Evolutionary conservation across 2,113 vertebrate genomes (phyloP).

Genomic region (Caranx melampygus): DNA sequence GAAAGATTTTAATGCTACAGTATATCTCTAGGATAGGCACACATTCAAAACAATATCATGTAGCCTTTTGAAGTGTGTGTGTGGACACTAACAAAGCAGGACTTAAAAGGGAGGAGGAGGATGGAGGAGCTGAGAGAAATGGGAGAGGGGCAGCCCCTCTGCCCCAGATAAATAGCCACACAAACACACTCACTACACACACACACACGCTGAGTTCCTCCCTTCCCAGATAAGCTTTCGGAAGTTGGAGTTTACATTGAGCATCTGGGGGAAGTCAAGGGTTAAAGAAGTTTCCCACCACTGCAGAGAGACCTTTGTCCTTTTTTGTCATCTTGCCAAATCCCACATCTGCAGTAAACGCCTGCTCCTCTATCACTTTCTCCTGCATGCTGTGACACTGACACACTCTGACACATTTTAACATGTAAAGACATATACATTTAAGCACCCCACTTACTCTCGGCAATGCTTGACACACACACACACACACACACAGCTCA

Average conservation of each 20-base stretch:
- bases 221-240: slow-evolving; percentile 71
- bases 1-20: slow-evolving; percentile 17
- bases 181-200: slow-evolving; percentile 13
- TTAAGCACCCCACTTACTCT: not conserved
- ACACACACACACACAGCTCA: not conserved
- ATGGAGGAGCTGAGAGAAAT: slow-evolving; percentile 38
- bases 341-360: slow-evolving; percentile 55
- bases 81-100: slow-evolving; percentile 18
- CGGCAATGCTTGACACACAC: not conserved
- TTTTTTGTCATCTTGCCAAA: slow-evolving; percentile 50
- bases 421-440: not conserved
- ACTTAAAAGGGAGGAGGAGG: slow-evolving; percentile 34
- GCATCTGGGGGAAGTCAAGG: slow-evolving; percentile 77
- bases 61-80: slow-evolving; percentile 46
- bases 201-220: slow-evolving; percentile 25
- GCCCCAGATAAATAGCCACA: slow-evolving; percentile 42
- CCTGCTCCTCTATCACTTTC: slow-evolving; percentile 29
- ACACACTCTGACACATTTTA: slow-evolving; percentile 1
- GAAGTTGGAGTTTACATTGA: slow-evolving; percentile 79
- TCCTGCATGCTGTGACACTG: not conserved
- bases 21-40: slow-evolving; percentile 2
- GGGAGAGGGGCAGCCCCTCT: slow-evolving; percentile 39
- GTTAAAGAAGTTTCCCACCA: slow-evolving; percentile 82
- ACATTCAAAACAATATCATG: slow-evolving; percentile 19
- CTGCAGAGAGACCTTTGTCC: slow-evolving; percentile 73